Evolutionary conservation across 2,113 vertebrate species (phyloP).

Genomic region (Columba livia): DNA sequence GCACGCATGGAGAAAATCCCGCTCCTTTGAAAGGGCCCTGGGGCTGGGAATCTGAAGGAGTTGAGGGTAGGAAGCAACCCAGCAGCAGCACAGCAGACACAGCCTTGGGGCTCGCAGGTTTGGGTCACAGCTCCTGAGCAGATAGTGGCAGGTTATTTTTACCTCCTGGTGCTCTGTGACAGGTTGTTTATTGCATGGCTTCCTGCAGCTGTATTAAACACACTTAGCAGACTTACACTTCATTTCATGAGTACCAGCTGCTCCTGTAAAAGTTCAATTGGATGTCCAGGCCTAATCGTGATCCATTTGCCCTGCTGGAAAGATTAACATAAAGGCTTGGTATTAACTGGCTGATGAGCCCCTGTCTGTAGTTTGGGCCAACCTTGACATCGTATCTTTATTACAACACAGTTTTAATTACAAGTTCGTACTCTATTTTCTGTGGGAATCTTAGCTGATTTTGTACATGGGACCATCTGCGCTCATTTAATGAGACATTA

Average conservation of each 20-base stretch:
- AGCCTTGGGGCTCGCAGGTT: background rate
- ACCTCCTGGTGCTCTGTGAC: rapidly evolving
- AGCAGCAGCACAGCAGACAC: background rate
- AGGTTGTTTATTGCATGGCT: background rate
- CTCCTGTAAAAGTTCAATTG: background rate
- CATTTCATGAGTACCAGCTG: background rate
- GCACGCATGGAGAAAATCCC: rapidly evolving
- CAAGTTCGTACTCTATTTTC: background rate
- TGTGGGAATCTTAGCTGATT: background rate
- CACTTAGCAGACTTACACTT: rapidly evolving
- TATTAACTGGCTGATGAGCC: background rate
- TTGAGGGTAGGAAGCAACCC: background rate
- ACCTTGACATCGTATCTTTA: background rate
- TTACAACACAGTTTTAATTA: background rate
- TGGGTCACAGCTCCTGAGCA: background rate
- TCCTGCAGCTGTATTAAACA: background rate
- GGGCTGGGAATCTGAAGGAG: background rate
- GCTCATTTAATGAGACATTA: background rate
- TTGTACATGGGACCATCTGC: background rate
- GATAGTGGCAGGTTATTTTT: background rate
- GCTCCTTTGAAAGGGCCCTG: background rate
- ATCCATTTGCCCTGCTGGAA: background rate
- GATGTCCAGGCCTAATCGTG: background rate
- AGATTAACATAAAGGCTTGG: background rate
- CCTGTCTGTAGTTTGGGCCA: background rate